phyloP scores from a whole-genome alignment of 2,888 invertebrate genomes.

The Drosophila limbata region DNA sequence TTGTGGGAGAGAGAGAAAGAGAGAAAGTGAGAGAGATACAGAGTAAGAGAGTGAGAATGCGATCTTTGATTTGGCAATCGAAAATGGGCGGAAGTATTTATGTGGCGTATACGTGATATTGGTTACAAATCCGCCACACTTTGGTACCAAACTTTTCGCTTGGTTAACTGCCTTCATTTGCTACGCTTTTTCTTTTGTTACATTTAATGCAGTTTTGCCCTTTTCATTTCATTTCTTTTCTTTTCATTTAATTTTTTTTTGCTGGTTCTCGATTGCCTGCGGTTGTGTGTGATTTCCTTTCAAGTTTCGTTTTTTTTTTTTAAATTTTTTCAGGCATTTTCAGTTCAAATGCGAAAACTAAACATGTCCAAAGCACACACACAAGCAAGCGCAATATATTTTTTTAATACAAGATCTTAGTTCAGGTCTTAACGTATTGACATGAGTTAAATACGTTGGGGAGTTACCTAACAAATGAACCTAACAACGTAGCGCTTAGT shows the following conservation, averaged over 20 bases:
- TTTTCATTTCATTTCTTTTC: constrained; percentile 1
- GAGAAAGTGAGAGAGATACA: background rate
- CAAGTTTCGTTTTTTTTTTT: background rate
- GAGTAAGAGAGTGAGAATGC: background rate
- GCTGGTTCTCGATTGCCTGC: background rate
- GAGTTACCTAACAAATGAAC: background rate
- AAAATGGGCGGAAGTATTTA: constrained; percentile 11
- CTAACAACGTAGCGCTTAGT: background rate
- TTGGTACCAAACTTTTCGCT: constrained; percentile 12
- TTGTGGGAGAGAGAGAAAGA: too few species aligned
- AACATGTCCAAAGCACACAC: constrained; percentile 4
- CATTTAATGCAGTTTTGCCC: constrained; percentile 15
- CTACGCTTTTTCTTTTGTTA: constrained; percentile 6
- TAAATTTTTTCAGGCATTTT: constrained; percentile 3
- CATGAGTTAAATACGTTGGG: background rate
- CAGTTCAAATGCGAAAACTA: constrained; percentile 13
- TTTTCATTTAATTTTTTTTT: background rate
- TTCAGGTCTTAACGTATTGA: background rate
- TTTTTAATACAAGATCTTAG: background rate
- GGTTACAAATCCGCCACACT: constrained; percentile 13
- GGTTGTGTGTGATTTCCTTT: constrained; percentile 27
- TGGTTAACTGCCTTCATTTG: constrained; percentile 12
- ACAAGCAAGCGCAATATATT: constrained; percentile 1
- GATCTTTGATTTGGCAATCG: constrained; percentile 45
- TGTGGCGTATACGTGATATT: constrained; percentile 38